phyloP scores from a whole-genome alignment of 2,113 vertebrate species.

The Mormyrus lacerda region DNA sequence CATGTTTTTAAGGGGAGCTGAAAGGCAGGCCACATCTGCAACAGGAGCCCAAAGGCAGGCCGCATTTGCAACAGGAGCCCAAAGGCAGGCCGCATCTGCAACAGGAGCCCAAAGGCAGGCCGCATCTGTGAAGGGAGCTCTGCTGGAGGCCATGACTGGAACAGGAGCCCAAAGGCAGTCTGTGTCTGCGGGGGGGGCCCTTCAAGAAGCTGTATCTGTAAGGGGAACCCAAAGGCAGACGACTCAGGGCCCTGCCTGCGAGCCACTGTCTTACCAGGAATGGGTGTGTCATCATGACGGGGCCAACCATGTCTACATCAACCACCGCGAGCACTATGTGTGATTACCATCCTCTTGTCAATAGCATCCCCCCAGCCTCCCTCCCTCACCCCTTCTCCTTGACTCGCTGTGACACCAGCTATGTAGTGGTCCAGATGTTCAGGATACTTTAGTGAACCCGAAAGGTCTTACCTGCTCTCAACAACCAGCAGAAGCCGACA shows the following conservation, averaged over 20 bases:
- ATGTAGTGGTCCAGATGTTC: not conserved
- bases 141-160: too few species aligned
- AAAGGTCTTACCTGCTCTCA: not conserved
- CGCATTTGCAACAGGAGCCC: too few species aligned
- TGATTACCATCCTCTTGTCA: slow-evolving; percentile 33
- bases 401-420: not conserved
- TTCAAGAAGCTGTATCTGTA: not conserved
- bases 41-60: slow-evolving; percentile 14
- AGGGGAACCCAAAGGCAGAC: slow-evolving; percentile 14
- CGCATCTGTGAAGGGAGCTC: too few species aligned
- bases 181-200: slow-evolving; percentile 5
- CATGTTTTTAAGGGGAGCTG: slow-evolving; percentile 18
- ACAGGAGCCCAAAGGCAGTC: too few species aligned
- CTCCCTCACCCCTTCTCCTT: not conserved
- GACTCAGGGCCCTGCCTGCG: slow-evolving; percentile 34
- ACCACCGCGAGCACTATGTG: slow-evolving; percentile 67
- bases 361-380: not conserved
- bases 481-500: not conserved
- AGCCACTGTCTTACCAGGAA: slow-evolving; percentile 51
- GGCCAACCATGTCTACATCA: slow-evolving; percentile 61
- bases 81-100: too few species aligned
- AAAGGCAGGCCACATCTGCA: not conserved
- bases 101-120: too few species aligned
- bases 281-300: slow-evolving; percentile 67
- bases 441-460: not conserved